Evolutionary conservation across 2,888 invertebrate genomes (phyloP).

Genomic region (Cheilosia pagana): DNA sequence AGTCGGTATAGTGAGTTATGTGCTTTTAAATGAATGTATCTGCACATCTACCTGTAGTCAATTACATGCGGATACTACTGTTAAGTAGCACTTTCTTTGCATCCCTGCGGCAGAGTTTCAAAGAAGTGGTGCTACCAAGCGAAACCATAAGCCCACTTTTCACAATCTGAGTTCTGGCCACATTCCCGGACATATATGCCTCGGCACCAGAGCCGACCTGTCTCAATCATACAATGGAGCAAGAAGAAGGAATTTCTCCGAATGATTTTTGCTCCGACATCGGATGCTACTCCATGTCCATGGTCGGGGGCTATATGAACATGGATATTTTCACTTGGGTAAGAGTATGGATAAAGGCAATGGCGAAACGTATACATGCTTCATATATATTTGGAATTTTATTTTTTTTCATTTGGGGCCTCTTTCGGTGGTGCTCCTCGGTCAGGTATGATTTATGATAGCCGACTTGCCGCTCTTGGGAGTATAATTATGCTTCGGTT

Average conservation of each 20-base stretch:
- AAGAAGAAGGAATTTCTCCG: constrained; percentile 57
- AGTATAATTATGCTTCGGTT: constrained; percentile 59
- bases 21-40: constrained; percentile 66
- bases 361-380: neutral
- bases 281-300: too few species aligned
- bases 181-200: constrained; percentile 11
- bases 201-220: constrained; percentile 24
- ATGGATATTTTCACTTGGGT: constrained; percentile 7
- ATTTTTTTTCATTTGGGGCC: neutral
- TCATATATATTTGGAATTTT: neutral
- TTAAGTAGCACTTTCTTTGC: constrained; percentile 74
- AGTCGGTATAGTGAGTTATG: constrained; percentile 63
- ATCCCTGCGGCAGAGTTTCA: constrained; percentile 66
- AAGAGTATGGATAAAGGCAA: neutral
- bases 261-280: constrained; percentile 56
- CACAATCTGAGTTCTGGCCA: constrained; percentile 44
- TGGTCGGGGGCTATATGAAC: neutral
- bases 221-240: constrained; percentile 62
- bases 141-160: constrained; percentile 68
- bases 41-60: constrained; percentile 60
- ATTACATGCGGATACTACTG: constrained; percentile 68
- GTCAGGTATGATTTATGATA: constrained; percentile 63
- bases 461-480: constrained; percentile 41
- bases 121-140: constrained; percentile 65
- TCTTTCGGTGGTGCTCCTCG: constrained; percentile 23